Evolutionary conservation across 2,888 invertebrate species (phyloP).

Genomic region (Chloromyia formosa): DNA sequence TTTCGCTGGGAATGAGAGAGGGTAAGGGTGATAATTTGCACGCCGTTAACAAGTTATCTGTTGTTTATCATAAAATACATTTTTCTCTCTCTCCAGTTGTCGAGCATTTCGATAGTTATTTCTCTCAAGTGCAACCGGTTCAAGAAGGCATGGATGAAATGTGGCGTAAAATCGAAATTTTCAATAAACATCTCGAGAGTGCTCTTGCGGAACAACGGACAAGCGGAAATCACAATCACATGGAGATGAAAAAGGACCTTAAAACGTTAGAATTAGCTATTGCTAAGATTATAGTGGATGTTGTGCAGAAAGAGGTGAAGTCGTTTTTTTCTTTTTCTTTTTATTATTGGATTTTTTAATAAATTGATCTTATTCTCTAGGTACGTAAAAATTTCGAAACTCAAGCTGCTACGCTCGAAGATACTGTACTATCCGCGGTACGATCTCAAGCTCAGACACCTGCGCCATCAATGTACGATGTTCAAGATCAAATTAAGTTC

Average conservation of each 20-base stretch:
- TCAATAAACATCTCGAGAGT: conserved; percentile 59
- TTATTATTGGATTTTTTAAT: not conserved
- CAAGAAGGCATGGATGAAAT: conserved; percentile 61
- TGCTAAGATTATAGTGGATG: conserved; percentile 60
- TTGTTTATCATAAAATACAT: too few relatives aligned
- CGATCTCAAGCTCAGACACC: conserved; percentile 80
- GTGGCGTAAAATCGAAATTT: conserved; percentile 57
- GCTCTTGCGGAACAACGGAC: conserved; percentile 57
- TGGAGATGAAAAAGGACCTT: conserved; percentile 61
- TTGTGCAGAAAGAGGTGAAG: conserved; percentile 59
- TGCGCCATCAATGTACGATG: conserved; percentile 70
- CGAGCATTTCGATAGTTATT: conserved; percentile 65
- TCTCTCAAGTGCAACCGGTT: conserved; percentile 64
- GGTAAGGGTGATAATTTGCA: conserved; percentile 68
- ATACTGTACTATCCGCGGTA: conserved; percentile 69
- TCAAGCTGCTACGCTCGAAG: conserved; percentile 70
- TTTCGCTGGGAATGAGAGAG: conserved; percentile 88
- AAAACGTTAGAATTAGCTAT: conserved; percentile 60
- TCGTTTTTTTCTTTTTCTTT: not conserved
- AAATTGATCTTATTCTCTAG: conserved; percentile 49
- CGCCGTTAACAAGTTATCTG: not conserved
- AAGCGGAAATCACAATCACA: conserved; percentile 59
- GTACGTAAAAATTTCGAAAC: conserved; percentile 66
- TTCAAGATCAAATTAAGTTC: conserved; percentile 74
- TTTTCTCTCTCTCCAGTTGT: conserved; percentile 60